Percentiles rank a stretch among this genome's conserved stretches.
These are phyloP conservation scores for Frieseomelitta varia DNA, from an alignment of 1,140 invertebrate species.

Conservation along the genomic window DNA sequence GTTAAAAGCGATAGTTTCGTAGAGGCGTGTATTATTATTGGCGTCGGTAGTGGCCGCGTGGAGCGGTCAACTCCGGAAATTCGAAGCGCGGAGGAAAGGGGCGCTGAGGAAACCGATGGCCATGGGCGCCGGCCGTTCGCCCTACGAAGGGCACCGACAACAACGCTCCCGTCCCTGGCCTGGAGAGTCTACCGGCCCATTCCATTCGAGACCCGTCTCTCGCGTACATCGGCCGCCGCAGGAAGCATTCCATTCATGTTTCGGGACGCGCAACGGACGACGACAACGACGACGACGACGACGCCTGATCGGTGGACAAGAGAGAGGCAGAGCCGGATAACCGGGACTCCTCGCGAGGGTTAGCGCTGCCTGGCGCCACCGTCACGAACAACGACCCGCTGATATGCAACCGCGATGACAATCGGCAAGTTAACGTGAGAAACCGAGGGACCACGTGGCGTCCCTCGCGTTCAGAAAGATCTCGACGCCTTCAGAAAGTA, in stretches of 20 bases:
- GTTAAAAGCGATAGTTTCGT: background rate
- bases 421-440: conserved; percentile 43
- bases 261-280: conserved; percentile 61
- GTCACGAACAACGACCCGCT: conserved; percentile 49
- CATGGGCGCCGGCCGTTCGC: background rate
- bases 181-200: conserved; percentile 57
- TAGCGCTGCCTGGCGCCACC: conserved; percentile 54
- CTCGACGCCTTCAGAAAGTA: no score
- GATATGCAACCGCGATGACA: conserved; percentile 54
- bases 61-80: background rate
- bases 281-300: conserved; percentile 24
- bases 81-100: background rate
- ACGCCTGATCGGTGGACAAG: conserved; percentile 37
- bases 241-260: conserved; percentile 78
- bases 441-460: conserved; percentile 45
- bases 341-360: conserved; percentile 29
- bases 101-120: background rate
- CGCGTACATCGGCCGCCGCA: conserved; percentile 67
- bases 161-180: conserved; percentile 60
- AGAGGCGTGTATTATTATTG: background rate
- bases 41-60: background rate
- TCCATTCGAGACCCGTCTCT: conserved; percentile 60
- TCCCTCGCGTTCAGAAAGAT: no score
- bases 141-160: conserved; percentile 33
- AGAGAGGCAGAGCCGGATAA: conserved; percentile 39